Percentiles rank a stretch among this genome's conserved stretches.
Conservation (phyloP, 2,113 vertebrate species). For the Muscicapa adusta region DNA sequence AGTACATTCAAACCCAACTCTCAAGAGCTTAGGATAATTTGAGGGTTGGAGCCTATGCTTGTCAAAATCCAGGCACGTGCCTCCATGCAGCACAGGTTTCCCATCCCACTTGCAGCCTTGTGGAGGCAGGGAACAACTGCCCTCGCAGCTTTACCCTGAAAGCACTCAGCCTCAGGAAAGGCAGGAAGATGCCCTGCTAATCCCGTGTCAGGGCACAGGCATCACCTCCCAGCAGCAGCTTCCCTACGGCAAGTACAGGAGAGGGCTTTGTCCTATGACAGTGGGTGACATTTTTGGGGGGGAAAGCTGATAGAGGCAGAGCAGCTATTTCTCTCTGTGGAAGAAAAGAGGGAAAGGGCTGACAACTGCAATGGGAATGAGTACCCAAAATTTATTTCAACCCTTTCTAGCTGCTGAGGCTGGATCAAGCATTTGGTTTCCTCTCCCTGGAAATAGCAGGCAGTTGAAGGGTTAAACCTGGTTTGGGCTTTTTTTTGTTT, state of each 20-base stretch:
- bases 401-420: neutral
- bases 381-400: neutral
- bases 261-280: neutral
- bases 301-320: neutral
- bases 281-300: too few species aligned
- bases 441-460: neutral
- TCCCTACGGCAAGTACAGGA: neutral
- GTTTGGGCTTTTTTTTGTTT: neutral
- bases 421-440: neutral
- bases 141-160: neutral
- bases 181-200: neutral
- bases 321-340: rapidly evolving
- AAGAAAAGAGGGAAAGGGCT: neutral
- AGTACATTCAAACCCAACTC: neutral
- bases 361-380: neutral
- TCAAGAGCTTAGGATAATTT: slow-evolving; percentile 17
- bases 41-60: neutral
- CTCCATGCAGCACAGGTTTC: neutral
- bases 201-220: rapidly evolving
- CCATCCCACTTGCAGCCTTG: neutral
- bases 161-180: neutral
- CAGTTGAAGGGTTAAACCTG: neutral
- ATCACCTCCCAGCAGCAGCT: neutral
- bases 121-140: neutral
- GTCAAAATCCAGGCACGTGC: neutral